phyloP scores from a whole-genome alignment of 2,888 invertebrate species.

The Ametastegia equiseti region DNA sequence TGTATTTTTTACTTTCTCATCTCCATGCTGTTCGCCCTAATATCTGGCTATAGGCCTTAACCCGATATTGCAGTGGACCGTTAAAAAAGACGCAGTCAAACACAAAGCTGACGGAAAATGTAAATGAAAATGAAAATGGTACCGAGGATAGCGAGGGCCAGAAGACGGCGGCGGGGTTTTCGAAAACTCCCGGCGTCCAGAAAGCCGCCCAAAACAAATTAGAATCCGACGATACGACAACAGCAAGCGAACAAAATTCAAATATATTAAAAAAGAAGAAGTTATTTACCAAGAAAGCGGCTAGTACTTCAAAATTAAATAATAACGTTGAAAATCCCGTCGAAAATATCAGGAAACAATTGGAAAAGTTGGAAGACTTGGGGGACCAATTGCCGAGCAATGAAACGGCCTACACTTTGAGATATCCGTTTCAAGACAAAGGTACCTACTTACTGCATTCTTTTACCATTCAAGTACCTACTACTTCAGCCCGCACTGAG shows the following conservation, averaged over 20 bases:
- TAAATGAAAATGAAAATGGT: conserved; percentile 57
- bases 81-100: conserved; percentile 70
- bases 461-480: neutral
- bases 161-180: conserved; percentile 60
- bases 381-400: conserved; percentile 90
- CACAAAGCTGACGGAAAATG: conserved; percentile 64
- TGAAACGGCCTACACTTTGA: conserved; percentile 84
- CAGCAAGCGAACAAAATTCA: conserved; percentile 72
- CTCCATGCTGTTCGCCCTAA: conserved; percentile 74
- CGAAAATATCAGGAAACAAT: conserved; percentile 87
- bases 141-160: conserved; percentile 60
- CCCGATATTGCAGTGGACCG: conserved; percentile 73
- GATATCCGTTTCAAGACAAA: conserved; percentile 89
- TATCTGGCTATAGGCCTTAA: conserved; percentile 76
- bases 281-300: conserved; percentile 69
- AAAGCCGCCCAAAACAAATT: conserved; percentile 64
- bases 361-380: conserved; percentile 88
- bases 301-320: conserved; percentile 71
- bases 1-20: conserved; percentile 61
- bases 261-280: conserved; percentile 66
- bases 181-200: conserved; percentile 53
- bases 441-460: conserved; percentile 72
- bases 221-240: conserved; percentile 73
- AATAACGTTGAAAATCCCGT: conserved; percentile 78
- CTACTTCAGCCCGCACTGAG: neutral